Evolutionary conservation across 2,113 vertebrate genomes (phyloP), one percentile per base, ranked within the genome.

Genomic region (Corythaeola cristata): DNA sequence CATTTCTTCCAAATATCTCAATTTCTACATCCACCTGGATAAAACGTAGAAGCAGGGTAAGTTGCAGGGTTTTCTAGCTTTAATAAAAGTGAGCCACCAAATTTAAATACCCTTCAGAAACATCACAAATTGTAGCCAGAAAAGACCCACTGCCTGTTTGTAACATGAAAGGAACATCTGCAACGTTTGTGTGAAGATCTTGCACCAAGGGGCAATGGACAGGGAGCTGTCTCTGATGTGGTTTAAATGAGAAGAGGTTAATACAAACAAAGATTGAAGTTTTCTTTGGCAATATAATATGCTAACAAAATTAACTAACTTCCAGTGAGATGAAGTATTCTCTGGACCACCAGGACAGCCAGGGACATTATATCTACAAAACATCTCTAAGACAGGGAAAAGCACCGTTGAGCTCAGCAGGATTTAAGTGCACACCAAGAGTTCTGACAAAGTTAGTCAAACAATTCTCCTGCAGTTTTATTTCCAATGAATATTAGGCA

Each of bases 351-450:
- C 23, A 64, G 50, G 69, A 50, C 21, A 39, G 41, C 19, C 8
- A 64, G 33, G 33, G 44, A 75, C 12, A 22, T 15, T 27, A 8
- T 5, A 64, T 28, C 30, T 8, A 39, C 21, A 41, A 47, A 75
- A n/a, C 0, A 1, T 18, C 58, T 1, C 0, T 5, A 55, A 49
- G 11, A 30, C 6, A 17, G 52, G 35, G 33, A 4, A 50, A 86
- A 55, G 41, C 30, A 32, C n/a, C 12, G 6, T 0, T 44, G 23
- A 44, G 30, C 33, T 77, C 21, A 27, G 47, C 27, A 66, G 59
- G 47, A 44, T 41, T 69, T 35, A 9, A n/a, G 32, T 4, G n/a
- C 14, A 53, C 12, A 44, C 3, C 7, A 33, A 62, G 30, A 76
- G n/a, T 44, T 26, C 73, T 32, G 32, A 58, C 12, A 27, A 60